Conservation (phyloP, 2,797 vertebrate species). For the Urocyon cinereoargenteus region DNA sequence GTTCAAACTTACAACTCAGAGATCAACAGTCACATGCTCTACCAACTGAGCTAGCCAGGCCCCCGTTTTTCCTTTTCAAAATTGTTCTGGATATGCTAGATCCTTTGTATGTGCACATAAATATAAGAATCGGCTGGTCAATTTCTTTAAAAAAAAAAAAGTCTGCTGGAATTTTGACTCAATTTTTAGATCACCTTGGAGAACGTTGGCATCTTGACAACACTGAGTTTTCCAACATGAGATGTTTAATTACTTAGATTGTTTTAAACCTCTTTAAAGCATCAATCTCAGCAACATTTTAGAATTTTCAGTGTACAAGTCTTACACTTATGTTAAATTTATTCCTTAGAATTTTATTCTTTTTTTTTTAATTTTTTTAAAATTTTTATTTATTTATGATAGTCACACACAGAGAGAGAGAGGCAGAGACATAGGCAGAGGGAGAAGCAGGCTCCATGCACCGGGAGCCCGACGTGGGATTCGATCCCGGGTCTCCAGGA, state of each 20-base stretch:
- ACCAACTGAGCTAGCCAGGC: neutral
- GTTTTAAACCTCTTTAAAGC: neutral
- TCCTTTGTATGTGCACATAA: neutral
- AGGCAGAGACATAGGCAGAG: too few relatives aligned
- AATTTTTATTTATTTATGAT: too few relatives aligned
- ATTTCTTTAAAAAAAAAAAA: neutral
- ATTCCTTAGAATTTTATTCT: neutral
- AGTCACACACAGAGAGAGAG: too few relatives aligned
- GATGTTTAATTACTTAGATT: neutral
- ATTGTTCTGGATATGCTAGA: neutral
- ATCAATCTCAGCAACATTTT: constrained; percentile 4
- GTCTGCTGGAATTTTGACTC: neutral
- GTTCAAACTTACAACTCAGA: neutral
- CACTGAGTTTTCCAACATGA: neutral
- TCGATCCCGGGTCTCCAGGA: too few relatives aligned
- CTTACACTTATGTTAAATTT: neutral
- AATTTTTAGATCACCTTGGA: neutral
- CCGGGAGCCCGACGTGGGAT: too few relatives aligned
- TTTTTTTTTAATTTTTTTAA: too few relatives aligned
- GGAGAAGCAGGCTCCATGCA: too few relatives aligned
- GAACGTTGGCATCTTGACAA: neutral
- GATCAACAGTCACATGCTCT: neutral
- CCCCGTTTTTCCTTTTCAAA: neutral
- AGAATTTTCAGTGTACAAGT: neutral
- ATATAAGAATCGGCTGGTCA: neutral